Base-by-base conservation (phyloP, 2,888 invertebrate species). In the Drosophila monieri region DNA sequence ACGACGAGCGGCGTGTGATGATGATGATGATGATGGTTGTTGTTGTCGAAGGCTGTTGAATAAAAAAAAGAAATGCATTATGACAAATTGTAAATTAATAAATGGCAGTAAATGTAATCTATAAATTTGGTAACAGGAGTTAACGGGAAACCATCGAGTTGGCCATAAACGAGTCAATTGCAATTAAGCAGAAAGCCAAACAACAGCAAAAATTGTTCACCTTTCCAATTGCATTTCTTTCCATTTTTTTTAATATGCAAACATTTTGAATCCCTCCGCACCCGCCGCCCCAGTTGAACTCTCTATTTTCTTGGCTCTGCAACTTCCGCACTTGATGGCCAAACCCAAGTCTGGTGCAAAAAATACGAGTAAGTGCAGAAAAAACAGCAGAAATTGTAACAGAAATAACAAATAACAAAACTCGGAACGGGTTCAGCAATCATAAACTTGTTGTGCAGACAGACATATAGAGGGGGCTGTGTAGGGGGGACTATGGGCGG, bases 381-480 rank as follows among this genome's bases (percentile, higher is more conserved):
- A n/a, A 69, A 21, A 37, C 32, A 21, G 51, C 43, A 66, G 52
- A 80, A 78, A 81, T 78, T 84, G 86, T 80, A 85, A 83, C 80
- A 84, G 67, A 86, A 83, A 84, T 69, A 61, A 77, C 83, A 77
- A 52, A 71, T 64, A 86, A 62, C 59, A 76, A 67, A 79, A 73
- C 60, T 69, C 37, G 60, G 72, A 88, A 83, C 88, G 83, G 74
- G 83, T 83, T 83, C 83, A 87, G 88, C 80, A 88, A 88, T 83
- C 83, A 83, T 87, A 87, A 88, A 83, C 83, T 85, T 88, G 88
- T 83, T 88, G 86, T 85, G 77, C 85, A 87, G 80, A 87, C 85
- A 62, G 49, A 65, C 68, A 61, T 57, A 51, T 51, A 70, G 71
- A 66, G 37, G 18, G 39, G 46, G 55, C 14, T 32, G 4, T 23